Base-by-base conservation (phyloP, 2,888 invertebrate genomes). In the Trachelus iudaicus region DNA sequence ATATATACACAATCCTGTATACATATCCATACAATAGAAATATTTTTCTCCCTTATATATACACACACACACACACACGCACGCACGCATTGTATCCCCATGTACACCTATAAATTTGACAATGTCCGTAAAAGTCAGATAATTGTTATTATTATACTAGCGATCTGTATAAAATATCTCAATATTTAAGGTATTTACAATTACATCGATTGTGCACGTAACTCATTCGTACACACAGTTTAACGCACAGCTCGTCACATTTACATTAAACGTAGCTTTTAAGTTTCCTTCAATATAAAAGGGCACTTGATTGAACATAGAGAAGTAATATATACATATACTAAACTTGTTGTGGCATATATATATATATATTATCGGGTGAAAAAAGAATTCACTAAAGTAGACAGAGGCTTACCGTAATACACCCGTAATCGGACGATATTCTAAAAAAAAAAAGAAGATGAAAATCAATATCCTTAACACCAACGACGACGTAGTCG, bases 121-220 rank as follows among this genome's bases (percentile, higher is more conserved):
- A 85, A 76, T 81, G 81, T 83, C 85, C 85, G 79, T 85, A 83
- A 89, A 85, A 86, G 82, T 82, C 80, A 83, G 83, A 82, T 85
- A 81, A 85, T 81, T 23, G 9, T 34, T 11, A 75, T 81, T 79
- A 83, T 82, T 81, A 87, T 84, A 82, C 87, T 87, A 88, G 85
- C 87, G 87, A 89, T 89, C 83, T 85, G 91, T 91, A 91, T 90
- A 91, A 90, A 91, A 91, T 90, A 90, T 89, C 79, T 89, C 81
- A 85, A 85, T 87, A 84, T 89, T 84, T 78, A 81, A 86, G 86
- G 81, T 90, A 88, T 87, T 84, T 90, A 91, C 88, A 88, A 78
- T 56, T 56, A 56, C 56, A 56, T 56, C 56, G 56, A 56, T 56
- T 56, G 23, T 23, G 56, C 56, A 56, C 56, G 56, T 56, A 56